Evolutionary conservation across 2,113 vertebrate genomes (phyloP), one percentile per base, ranked within the genome.

Genomic region (Crocuta crocuta): DNA sequence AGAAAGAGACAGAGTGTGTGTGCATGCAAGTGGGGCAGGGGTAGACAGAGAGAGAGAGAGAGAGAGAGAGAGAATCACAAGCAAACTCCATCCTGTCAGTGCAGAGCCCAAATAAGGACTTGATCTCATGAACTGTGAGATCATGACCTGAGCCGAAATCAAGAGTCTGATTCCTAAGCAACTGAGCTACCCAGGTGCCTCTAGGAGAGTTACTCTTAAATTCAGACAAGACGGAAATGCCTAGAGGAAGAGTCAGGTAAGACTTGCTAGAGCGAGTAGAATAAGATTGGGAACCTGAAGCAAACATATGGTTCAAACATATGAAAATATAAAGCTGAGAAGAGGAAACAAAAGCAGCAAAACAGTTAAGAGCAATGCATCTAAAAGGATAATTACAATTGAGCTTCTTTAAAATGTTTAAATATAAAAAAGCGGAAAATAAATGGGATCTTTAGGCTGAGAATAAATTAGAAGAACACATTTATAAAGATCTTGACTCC

Each of bases 391-490:
- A 88, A 76, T 43, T 5, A 66, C 12, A 91, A 24, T 11, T 85
- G n/a, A 79, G 50, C 11, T 23, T 55, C 23, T 76, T n/a, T 33
- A 71, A 48, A 71, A 68, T 61, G 17, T 68, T 81, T 68, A 88
- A 89, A 53, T n/a, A 23, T 63, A 33, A 79, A 83, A 83, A 91
- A 68, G 45, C 43, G 2, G 50, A 5, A 58, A 98, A 74, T 45
- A 78, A 63, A 55, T 74, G n/a, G 11, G 28, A 53, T 83, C 39
- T 87, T 81, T 53, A 35, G 7, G 33, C 74, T 92, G 79, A 83
- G 74, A 94, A 89, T 90, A 90, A 89, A 79, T 71, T 71, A 94
- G 39, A 71, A 91, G 23, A 89, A 91, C 31, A 66, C 0, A n/a
- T 76, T 95, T 80, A 33, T 28, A 70, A 78, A 94, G 26, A 13